These are phyloP conservation scores for Pantala flavescens DNA, from an alignment of 1,140 invertebrate genomes.

Conservation along the genomic window DNA sequence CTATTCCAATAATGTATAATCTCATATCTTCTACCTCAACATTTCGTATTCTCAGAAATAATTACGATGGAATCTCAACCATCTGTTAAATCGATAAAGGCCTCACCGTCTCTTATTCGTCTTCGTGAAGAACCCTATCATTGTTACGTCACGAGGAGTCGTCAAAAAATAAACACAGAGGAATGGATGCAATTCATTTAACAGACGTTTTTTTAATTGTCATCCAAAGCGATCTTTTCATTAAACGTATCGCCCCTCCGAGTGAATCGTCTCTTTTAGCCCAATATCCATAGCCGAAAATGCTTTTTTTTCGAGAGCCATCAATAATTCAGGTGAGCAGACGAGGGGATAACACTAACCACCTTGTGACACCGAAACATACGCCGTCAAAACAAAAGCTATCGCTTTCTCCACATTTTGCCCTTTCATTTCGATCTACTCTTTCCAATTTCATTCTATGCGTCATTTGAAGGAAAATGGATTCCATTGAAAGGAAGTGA, in stretches of 20 bases:
- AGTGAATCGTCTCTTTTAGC: not conserved
- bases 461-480: too few species aligned
- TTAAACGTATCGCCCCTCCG: not conserved
- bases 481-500: too few species aligned
- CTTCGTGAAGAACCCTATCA: too few species aligned
- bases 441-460: not conserved
- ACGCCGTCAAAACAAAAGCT: not conserved
- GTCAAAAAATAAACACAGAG: not conserved
- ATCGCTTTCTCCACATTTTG: not conserved
- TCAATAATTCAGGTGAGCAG: not conserved
- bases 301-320: not conserved
- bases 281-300: not conserved
- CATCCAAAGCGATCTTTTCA: not conserved
- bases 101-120: too few species aligned
- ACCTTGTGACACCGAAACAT: not conserved
- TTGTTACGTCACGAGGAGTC: too few species aligned
- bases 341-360: not conserved
- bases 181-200: not conserved
- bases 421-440: not conserved
- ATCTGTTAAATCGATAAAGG: too few species aligned
- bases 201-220: not conserved
- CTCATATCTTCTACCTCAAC: too few species aligned
- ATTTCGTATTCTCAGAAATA: too few species aligned
- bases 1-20: too few species aligned
- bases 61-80: too few species aligned